A percentile compares a stretch with the other conserved stretches of the same genome.
These are phyloP conservation scores for Spheniscus humboldti DNA, from an alignment of 2,797 vertebrate genomes.

Conservation along the genomic window DNA sequence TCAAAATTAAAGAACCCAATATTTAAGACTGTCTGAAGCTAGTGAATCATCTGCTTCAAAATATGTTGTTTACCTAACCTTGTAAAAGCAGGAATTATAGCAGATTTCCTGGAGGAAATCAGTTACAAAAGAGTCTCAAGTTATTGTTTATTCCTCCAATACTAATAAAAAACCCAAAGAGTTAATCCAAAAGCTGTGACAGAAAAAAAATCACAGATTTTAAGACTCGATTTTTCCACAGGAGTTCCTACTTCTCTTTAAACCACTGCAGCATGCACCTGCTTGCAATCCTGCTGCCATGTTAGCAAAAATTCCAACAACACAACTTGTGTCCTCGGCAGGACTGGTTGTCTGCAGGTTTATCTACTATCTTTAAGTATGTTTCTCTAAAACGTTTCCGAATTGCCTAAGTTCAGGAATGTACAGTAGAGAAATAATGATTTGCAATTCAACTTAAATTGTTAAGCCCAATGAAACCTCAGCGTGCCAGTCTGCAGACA, in stretches of 20 bases:
- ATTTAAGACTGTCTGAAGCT: neutral
- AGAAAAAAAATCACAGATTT: neutral
- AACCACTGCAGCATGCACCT: neutral
- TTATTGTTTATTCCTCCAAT: neutral
- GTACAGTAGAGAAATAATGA: neutral
- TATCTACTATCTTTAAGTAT: neutral
- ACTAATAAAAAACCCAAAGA: neutral
- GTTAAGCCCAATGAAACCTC: neutral
- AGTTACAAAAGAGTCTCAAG: neutral
- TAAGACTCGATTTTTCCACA: neutral
- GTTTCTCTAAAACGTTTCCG: neutral
- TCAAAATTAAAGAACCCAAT: neutral
- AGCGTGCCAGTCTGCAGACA: fast-evolving
- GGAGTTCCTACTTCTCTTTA: neutral
- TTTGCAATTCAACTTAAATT: neutral
- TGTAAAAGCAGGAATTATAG: neutral
- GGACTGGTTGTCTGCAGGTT: neutral
- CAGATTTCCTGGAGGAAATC: neutral
- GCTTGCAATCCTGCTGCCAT: neutral
- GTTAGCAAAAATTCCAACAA: neutral
- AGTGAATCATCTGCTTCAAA: neutral
- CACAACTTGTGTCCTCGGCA: neutral
- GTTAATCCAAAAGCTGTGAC: neutral
- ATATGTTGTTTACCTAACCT: neutral
- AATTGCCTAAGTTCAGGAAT: neutral